Percentiles rank a stretch among this genome's conserved stretches.
These are phyloP conservation scores for Riparia riparia DNA, from an alignment of 2,113 vertebrate genomes.

Conservation along the genomic window DNA sequence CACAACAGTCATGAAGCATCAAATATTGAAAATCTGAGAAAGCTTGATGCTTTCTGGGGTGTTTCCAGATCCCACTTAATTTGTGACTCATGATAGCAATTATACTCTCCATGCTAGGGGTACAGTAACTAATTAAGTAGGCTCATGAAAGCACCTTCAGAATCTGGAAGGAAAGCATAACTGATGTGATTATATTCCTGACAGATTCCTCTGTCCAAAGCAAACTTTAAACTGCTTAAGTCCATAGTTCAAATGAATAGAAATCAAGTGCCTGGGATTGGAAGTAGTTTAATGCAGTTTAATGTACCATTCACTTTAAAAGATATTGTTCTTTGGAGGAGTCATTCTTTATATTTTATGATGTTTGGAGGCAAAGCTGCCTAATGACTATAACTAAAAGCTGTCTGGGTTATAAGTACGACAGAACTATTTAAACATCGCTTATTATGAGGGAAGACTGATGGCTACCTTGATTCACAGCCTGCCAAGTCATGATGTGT, in stretches of 20 bases:
- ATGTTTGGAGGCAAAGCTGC: background rate
- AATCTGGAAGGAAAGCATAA: constrained; percentile 9
- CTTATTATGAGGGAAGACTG: background rate
- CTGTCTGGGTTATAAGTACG: background rate
- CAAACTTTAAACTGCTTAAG: background rate
- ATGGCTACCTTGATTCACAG: background rate
- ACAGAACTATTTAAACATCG: background rate
- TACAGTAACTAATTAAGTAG: constrained; percentile 40
- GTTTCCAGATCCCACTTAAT: constrained; percentile 36
- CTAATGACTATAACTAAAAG: background rate
- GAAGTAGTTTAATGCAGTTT: background rate
- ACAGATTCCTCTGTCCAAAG: background rate
- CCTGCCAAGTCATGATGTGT: background rate
- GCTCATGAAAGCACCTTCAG: constrained; percentile 3
- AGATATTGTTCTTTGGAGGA: background rate
- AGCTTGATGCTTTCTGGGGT: background rate
- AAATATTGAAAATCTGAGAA: constrained; percentile 30
- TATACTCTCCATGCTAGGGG: background rate
- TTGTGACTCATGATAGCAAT: constrained; percentile 11
- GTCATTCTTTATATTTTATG: constrained; percentile 2
- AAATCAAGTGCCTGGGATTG: background rate
- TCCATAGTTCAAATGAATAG: background rate
- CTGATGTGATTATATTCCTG: constrained; percentile 28
- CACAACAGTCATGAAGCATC: background rate
- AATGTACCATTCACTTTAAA: background rate